These are phyloP conservation scores for Ephydatia muelleri DNA, from an alignment of 37 sponge, comb jelly and placozoan species.

Conservation along the genomic window DNA sequence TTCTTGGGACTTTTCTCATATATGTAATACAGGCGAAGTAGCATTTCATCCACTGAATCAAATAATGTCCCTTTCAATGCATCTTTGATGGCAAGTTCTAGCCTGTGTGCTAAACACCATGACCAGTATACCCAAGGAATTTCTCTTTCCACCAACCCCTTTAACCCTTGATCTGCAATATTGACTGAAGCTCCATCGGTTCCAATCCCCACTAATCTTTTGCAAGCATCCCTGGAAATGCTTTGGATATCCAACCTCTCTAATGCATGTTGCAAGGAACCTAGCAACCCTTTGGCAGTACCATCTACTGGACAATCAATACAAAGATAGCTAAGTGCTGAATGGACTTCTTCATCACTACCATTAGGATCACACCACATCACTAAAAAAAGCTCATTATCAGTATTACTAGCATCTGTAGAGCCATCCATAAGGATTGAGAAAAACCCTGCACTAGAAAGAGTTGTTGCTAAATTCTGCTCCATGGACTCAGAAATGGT, in stretches of 20 bases:
- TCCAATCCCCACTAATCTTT: constrained; percentile 43
- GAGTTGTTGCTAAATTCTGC: constrained; percentile 4
- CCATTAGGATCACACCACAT: constrained; percentile 52
- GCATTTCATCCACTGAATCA: constrained; percentile 33
- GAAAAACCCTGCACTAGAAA: constrained; percentile 46
- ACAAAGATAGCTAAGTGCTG: constrained; percentile 35
- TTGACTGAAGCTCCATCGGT: constrained; percentile 69
- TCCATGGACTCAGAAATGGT: constrained; percentile 48
- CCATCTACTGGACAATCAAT: constrained; percentile 27
- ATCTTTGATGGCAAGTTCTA: constrained; percentile 59
- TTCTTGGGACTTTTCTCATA: constrained; percentile 54
- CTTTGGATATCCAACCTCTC: constrained; percentile 24
- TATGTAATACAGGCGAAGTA: constrained; percentile 37
- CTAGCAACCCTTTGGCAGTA: constrained; percentile 43
- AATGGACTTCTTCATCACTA: constrained; percentile 38
- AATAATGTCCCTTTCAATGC: constrained; percentile 46
- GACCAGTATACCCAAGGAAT: constrained; percentile 64
- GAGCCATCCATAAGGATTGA: constrained; percentile 52
- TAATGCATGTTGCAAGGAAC: constrained; percentile 29
- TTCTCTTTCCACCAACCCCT: constrained; percentile 57
- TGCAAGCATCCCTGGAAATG: constrained; percentile 26
- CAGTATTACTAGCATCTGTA: constrained; percentile 44
- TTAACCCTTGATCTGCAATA: constrained; percentile 44
- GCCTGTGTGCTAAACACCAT: constrained; percentile 64
- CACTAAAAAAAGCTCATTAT: constrained; percentile 46